Evolutionary conservation across 2,113 vertebrate species (phyloP).

Genomic region (Bothrops jararaca): DNA sequence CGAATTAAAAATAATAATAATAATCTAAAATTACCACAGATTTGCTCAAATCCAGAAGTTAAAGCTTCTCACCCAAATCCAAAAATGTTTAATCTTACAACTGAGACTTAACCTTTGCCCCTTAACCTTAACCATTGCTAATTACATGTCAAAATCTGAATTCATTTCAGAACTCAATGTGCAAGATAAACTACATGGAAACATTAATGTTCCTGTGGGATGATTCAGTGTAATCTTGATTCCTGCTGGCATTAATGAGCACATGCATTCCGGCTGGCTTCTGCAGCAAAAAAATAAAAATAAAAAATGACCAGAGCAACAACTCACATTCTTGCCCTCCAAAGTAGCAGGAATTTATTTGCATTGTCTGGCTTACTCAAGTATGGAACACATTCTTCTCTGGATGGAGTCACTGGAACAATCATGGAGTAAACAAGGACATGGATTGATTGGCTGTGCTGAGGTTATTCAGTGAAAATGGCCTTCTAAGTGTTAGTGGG

Average conservation of each 20-base stretch:
- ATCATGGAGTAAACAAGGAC: slow-evolving; percentile 1
- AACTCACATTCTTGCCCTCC: neutral
- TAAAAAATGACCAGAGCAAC: neutral
- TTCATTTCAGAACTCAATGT: neutral
- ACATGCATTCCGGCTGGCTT: neutral
- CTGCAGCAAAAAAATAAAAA: neutral
- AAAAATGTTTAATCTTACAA: neutral
- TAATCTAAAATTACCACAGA: neutral
- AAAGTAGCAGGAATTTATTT: neutral
- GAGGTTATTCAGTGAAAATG: neutral
- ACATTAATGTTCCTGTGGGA: neutral
- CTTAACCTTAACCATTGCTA: neutral
- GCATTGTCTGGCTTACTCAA: neutral
- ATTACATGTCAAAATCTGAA: neutral
- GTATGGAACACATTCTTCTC: neutral
- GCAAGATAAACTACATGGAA: neutral
- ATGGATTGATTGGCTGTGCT: neutral
- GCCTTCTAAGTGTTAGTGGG: neutral
- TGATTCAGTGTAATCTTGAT: neutral
- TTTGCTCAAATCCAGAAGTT: neutral
- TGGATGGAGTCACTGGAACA: neutral
- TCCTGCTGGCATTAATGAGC: neutral
- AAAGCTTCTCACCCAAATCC: neutral
- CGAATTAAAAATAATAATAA: neutral
- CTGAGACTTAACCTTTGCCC: neutral